phyloP scores from a whole-genome alignment of 2,113 vertebrate genomes.

The Odontophorus gujanensis region DNA sequence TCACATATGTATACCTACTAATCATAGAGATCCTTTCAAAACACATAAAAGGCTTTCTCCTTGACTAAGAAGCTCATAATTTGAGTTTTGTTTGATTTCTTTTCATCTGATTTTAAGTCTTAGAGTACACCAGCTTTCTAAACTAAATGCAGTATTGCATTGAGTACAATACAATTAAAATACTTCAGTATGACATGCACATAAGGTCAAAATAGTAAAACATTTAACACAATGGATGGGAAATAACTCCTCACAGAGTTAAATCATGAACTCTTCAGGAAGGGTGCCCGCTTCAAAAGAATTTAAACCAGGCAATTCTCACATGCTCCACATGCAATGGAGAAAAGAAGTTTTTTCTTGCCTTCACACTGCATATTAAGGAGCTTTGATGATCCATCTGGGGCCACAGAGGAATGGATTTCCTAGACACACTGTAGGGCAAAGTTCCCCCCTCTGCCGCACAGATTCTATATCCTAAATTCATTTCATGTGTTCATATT shows the following conservation, averaged over 20 bases:
- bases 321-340: not conserved
- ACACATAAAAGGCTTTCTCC: not conserved
- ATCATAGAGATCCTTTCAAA: not conserved
- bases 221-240: rapidly evolving
- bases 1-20: not conserved
- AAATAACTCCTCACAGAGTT: not conserved
- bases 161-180: not conserved
- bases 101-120: not conserved
- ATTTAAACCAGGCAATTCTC: not conserved
- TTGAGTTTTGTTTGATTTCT: not conserved
- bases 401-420: not conserved
- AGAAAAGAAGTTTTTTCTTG: not conserved
- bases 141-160: not conserved
- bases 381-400: constrained; percentile 46
- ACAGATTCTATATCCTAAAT: constrained; percentile 4
- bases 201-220: not conserved
- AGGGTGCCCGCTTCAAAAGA: not conserved
- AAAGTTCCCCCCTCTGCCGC: constrained; percentile 13
- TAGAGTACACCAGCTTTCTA: not conserved
- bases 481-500: not conserved
- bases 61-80: not conserved
- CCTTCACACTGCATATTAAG: not conserved
- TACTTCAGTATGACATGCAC: not conserved
- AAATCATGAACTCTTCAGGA: not conserved
- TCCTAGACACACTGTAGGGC: constrained; percentile 1